phyloP scores from a whole-genome alignment of 2,888 invertebrate species.

The Odontomyia ornata region DNA sequence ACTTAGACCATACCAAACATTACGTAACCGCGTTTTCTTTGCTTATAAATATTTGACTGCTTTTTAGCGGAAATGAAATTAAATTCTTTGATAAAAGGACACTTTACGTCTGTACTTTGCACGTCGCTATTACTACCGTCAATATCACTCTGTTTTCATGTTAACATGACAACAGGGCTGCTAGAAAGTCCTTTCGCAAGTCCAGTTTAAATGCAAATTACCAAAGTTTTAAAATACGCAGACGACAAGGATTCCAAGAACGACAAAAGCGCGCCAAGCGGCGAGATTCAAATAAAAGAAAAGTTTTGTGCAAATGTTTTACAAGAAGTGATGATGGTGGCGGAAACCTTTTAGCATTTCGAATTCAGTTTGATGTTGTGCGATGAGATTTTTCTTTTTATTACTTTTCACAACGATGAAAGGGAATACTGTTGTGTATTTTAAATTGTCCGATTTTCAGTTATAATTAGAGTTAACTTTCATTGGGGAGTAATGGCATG shows the following conservation, averaged over 20 bases:
- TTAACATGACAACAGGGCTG: conserved; percentile 5
- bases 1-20: background rate
- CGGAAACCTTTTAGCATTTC: conserved; percentile 27
- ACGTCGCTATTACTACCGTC: conserved; percentile 1
- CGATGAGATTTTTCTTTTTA: background rate
- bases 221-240: conserved; percentile 12
- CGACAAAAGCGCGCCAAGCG: background rate
- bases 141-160: background rate
- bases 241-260: background rate
- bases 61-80: conserved; percentile 31
- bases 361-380: conserved; percentile 34
- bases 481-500: background rate
- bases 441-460: conserved; percentile 26
- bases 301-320: conserved; percentile 13
- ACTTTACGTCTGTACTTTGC: background rate
- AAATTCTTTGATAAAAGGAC: conserved; percentile 26
- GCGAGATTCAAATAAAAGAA: conserved; percentile 6
- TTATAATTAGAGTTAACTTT: conserved; percentile 12
- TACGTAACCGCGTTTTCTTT: background rate
- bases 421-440: conserved; percentile 25
- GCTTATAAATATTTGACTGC: conserved; percentile 36
- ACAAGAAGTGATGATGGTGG: background rate
- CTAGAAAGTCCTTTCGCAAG: conserved; percentile 4
- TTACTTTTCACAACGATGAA: background rate
- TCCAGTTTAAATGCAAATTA: conserved; percentile 40